Evolutionary conservation across 1,140 invertebrate genomes (phyloP).

Genomic region (Drosophila suzukii): DNA sequence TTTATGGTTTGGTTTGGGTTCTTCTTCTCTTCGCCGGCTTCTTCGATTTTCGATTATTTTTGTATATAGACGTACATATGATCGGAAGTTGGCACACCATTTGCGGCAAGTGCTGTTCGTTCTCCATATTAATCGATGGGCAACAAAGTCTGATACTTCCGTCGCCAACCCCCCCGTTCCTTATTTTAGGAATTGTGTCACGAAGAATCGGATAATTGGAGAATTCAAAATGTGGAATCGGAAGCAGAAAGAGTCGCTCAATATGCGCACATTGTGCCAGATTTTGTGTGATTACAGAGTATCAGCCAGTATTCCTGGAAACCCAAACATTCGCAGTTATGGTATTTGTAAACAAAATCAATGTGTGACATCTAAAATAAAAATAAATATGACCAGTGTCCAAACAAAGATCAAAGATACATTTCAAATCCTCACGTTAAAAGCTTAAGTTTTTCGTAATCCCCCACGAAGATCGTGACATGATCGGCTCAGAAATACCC

Average conservation of each 20-base stretch:
- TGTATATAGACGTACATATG: slow-evolving; percentile 33
- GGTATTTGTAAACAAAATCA: not conserved
- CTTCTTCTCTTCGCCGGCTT: slow-evolving; percentile 21
- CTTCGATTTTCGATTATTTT: not conserved
- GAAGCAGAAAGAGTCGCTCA: slow-evolving; percentile 23
- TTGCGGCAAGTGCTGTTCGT: slow-evolving; percentile 70
- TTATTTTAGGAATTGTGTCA: slow-evolving; percentile 64
- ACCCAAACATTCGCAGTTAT: not conserved
- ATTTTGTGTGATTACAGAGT: slow-evolving; percentile 17
- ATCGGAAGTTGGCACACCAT: slow-evolving; percentile 73
- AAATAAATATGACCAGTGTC: slow-evolving; percentile 7
- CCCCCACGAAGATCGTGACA: slow-evolving; percentile 4
- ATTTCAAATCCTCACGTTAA: not conserved
- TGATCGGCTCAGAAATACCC: slow-evolving; percentile 12
- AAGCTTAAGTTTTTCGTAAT: slow-evolving; percentile 8
- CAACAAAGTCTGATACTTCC: slow-evolving; percentile 51
- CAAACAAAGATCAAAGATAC: slow-evolving; percentile 9
- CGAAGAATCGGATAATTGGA: slow-evolving; percentile 18
- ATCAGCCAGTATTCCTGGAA: not conserved
- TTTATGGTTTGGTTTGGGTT: slow-evolving; percentile 35
- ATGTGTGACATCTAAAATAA: not conserved
- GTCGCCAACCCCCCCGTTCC: slow-evolving; percentile 3
- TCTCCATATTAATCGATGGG: slow-evolving; percentile 67
- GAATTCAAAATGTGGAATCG: slow-evolving; percentile 37
- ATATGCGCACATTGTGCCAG: slow-evolving; percentile 65